Conservation (phyloP, 2,888 invertebrate genomes). For the Brachypterus glaber region DNA sequence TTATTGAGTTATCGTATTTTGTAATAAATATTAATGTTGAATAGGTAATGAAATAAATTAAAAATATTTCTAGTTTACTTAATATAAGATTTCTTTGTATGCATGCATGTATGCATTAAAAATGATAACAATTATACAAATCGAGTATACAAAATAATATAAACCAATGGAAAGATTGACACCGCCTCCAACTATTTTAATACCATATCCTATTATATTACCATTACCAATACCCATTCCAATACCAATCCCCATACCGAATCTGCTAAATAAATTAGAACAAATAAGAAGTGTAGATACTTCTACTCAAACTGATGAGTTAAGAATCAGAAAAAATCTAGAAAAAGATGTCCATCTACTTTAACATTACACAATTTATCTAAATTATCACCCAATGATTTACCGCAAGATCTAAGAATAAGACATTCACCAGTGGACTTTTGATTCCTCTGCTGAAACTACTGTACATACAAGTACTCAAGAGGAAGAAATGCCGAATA, state of each 20-base stretch:
- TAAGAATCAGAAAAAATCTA: constrained; percentile 41
- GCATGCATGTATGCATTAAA: too few relatives aligned
- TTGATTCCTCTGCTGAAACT: constrained; percentile 8
- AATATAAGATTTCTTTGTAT: too few relatives aligned
- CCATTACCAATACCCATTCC: constrained; percentile 81
- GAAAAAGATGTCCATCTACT: constrained; percentile 37
- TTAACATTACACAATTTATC: constrained; percentile 36
- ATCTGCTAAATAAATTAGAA: constrained; percentile 30
- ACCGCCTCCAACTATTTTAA: constrained; percentile 72
- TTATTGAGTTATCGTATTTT: too few relatives aligned
- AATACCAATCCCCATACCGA: constrained; percentile 54
- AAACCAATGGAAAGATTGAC: constrained; percentile 35
- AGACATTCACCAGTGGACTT: constrained; percentile 25
- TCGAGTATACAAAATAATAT: too few relatives aligned
- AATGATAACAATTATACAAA: too few relatives aligned
- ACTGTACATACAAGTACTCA: background rate
- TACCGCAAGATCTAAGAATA: constrained; percentile 36
- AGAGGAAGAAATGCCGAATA: background rate
- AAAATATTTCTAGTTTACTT: too few relatives aligned
- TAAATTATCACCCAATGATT: constrained; percentile 29
- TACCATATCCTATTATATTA: constrained; percentile 76
- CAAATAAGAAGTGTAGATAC: constrained; percentile 23
- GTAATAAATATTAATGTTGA: too few relatives aligned
- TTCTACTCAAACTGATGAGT: constrained; percentile 26
- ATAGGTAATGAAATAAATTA: too few relatives aligned